Evolutionary conservation across 2,888 invertebrate genomes (phyloP), one percentile per base, ranked within the genome.

Genomic region (Ariolimax columbianus): DNA sequence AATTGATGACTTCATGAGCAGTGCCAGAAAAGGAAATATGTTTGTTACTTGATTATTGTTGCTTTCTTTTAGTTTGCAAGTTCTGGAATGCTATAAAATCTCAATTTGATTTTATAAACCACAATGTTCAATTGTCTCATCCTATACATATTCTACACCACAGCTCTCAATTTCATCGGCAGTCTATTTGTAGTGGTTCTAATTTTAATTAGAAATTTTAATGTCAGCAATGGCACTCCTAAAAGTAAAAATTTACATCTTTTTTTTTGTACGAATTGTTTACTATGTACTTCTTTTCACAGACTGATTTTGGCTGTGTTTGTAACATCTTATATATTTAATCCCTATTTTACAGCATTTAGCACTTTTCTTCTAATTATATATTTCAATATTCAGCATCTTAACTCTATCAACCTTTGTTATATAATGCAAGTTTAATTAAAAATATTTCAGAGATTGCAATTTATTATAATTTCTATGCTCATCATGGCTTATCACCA

Each of bases 1-100:
- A 30, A 55, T 59, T 59, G 38, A 33, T 59, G 59, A 77, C 38
- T 78, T 40, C 19, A 66, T 78, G 38, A 19, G 40, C 55, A 66
- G 78, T 59, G 14, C n/a, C 17, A 40, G 9, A 38, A 63, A 36
- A 59, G 43, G n/a, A 47, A 2, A 47, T 47, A 43, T 72, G 17
- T 43, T 26, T 26, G 6, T 19, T 75, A 9, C 30, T 75, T 30
- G 23, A 26, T 40, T 72, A 19, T 38, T 38, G 23, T 2, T 38
- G 11, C 40, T 72, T 72, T 40, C 72, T 40, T 38, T 72, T 40
- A 72, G 40, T 26, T 72, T 40, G 40, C 40, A 38, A 72, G 72
- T 72, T 72, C 19, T 4, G n/a, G 40, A 72, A 26, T 26, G 17
- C 30, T 47, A 75, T 30, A 30, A 0, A n/a, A 43, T 70, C 14